Evolutionary conservation across 2,888 invertebrate species (phyloP), one percentile per base, ranked within the genome.

Genomic region (Noctua janthe): DNA sequence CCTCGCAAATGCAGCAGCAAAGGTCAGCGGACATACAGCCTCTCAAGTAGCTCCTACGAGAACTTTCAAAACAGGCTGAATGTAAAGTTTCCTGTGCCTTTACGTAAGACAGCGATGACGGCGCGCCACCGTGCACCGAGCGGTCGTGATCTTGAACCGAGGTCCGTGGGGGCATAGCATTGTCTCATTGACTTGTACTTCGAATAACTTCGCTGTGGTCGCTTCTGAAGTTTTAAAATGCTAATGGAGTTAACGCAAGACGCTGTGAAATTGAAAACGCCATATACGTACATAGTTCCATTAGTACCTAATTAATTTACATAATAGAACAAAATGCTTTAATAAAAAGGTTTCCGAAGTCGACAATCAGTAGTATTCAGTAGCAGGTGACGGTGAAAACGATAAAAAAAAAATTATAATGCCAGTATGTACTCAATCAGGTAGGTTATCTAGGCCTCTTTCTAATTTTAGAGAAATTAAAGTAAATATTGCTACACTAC

Each of bases 111-210:
- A 85, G 85, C 84, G 89, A 84, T 80, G 87, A 78, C 82, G 71
- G 66, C 81, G 84, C 87, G 87, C 88, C 87, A 88, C 83, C 83
- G 85, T 85, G 84, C 88, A 84, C 78, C 77, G 85, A 70, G 71
- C 91, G 91, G 90, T 93, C 93, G 91, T 94, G 94, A 94, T 93
- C 94, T 94, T 94, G 93, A 94, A 92, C 93, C 89, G 87, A 39
- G 84, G 15, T 69, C 47, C 69, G 69, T 69, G 69, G 69, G 85
- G 88, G 84, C 87, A 84, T 73, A 74, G 90, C 86, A 92, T 92
- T 92, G 92, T 92, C 88, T 91, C 88, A 85, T 82, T 87, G 85
- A 89, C 80, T 87, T 83, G 74, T 84, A 70, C 80, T 80, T 87
- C 88, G 83, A 90, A 88, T 86, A 82, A 74, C 81, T 82, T n/a